Conservation (phyloP, 2,888 invertebrate species). For the Apamea anceps region DNA sequence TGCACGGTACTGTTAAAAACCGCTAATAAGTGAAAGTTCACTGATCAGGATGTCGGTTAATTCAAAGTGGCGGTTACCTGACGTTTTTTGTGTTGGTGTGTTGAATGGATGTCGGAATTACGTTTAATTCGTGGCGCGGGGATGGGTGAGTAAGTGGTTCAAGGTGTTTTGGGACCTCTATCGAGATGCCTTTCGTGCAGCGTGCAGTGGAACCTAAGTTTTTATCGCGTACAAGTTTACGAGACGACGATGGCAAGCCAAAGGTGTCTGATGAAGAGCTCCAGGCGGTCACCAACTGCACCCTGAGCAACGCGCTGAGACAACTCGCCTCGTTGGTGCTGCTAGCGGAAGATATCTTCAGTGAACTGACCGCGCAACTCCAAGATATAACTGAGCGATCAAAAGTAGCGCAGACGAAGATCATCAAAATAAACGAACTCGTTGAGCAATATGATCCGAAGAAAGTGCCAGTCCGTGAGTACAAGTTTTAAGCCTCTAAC, state of each 20-base stretch:
- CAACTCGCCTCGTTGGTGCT: constrained; percentile 96
- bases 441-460: constrained; percentile 95
- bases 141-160: constrained; percentile 86
- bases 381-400: constrained; percentile 94
- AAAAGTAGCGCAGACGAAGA: constrained; percentile 92
- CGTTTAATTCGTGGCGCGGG: constrained; percentile 85
- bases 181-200: constrained; percentile 96
- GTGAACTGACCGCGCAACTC: constrained; percentile 94
- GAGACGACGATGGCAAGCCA: constrained; percentile 90
- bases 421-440: constrained; percentile 92
- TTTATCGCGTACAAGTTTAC: constrained; percentile 93
- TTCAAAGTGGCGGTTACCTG: constrained; percentile 91
- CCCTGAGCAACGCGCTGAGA: constrained; percentile 95
- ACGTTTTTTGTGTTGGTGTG: constrained; percentile 89
- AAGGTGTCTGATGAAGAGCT: constrained; percentile 93
- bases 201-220: constrained; percentile 95
- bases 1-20: constrained; percentile 68
- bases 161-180: constrained; percentile 78
- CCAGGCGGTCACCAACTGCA: constrained; percentile 96
- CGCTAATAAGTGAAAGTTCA: constrained; percentile 83
- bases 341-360: constrained; percentile 96
- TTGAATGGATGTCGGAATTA: constrained; percentile 88
- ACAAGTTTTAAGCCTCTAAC: constrained; percentile 61
- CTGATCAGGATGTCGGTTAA: constrained; percentile 89
- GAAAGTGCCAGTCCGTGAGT: constrained; percentile 98